These are phyloP conservation scores for Dromius quadrimaculatus DNA, from an alignment of 2,888 invertebrate species.

Conservation along the genomic window DNA sequence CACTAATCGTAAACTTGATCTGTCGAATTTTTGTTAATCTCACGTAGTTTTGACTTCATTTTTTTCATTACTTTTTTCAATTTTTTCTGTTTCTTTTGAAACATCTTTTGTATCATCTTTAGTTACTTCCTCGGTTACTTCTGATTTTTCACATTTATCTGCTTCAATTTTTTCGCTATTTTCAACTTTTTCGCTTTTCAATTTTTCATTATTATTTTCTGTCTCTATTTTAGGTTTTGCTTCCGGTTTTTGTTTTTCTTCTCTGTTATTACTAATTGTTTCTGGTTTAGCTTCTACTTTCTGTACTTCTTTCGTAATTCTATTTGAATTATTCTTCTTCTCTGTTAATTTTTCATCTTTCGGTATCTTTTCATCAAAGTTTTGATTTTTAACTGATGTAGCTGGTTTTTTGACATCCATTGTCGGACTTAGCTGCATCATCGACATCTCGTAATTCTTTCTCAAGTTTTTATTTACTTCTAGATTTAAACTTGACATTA, in stretches of 20 bases:
- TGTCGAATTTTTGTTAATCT: conserved; percentile 11
- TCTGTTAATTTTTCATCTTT: conserved; percentile 3
- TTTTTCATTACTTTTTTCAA: background rate
- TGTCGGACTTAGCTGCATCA: conserved; percentile 42
- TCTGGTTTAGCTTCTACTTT: background rate
- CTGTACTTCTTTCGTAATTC: background rate
- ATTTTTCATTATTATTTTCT: conserved; percentile 12
- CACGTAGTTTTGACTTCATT: conserved; percentile 30
- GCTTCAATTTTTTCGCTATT: background rate
- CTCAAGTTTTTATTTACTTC: conserved; percentile 44
- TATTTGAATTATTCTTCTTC: conserved; percentile 6
- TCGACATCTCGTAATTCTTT: conserved; percentile 35
- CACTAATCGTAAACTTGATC: conserved; percentile 44
- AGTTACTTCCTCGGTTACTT: background rate
- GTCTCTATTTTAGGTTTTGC: background rate
- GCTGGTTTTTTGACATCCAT: conserved; percentile 37
- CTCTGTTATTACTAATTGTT: background rate
- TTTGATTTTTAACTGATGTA: conserved; percentile 26
- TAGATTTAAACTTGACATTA: conserved; percentile 46
- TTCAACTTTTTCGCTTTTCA: background rate
- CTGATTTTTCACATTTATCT: background rate
- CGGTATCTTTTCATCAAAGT: background rate
- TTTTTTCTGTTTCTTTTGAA: conserved; percentile 5
- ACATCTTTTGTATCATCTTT: conserved; percentile 14
- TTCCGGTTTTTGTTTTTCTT: conserved; percentile 7